phyloP scores from a whole-genome alignment of 2,113 vertebrate species.

The Anarhynchus alexandrinus region DNA sequence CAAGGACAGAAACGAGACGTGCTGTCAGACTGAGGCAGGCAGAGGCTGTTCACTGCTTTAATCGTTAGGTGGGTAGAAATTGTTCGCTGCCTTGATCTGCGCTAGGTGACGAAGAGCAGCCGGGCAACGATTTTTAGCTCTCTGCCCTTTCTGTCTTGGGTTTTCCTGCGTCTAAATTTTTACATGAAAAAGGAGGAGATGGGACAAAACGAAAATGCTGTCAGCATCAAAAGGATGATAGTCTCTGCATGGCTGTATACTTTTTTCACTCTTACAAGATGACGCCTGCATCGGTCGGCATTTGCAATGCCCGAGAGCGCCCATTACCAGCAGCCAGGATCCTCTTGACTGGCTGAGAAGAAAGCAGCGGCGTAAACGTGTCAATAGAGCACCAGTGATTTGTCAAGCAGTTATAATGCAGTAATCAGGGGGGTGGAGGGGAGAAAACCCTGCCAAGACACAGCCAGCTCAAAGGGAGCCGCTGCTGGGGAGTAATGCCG shows the following conservation, averaged over 20 bases:
- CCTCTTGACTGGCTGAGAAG: slow-evolving; percentile 1
- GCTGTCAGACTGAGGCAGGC: neutral
- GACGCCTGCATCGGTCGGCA: neutral
- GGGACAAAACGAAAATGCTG: neutral
- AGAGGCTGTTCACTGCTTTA: neutral
- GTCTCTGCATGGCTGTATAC: neutral
- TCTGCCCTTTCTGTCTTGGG: neutral
- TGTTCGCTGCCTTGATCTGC: neutral
- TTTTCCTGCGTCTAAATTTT: neutral
- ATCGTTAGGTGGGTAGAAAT: neutral
- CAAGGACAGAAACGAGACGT: neutral
- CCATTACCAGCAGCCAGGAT: neutral
- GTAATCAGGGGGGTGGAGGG: slow-evolving; percentile 20
- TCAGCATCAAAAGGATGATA: neutral
- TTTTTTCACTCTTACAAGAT: neutral
- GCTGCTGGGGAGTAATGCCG: neutral
- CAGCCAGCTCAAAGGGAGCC: neutral
- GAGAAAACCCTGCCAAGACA: neutral
- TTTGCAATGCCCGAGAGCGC: neutral
- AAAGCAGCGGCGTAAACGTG: neutral
- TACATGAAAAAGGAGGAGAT: neutral
- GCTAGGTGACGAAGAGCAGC: neutral
- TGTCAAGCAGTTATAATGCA: slow-evolving; percentile 30
- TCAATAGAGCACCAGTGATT: slow-evolving; percentile 27
- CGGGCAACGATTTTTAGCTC: neutral